Base-by-base conservation (phyloP, 2,888 invertebrate species). In the Sipha maydis region DNA sequence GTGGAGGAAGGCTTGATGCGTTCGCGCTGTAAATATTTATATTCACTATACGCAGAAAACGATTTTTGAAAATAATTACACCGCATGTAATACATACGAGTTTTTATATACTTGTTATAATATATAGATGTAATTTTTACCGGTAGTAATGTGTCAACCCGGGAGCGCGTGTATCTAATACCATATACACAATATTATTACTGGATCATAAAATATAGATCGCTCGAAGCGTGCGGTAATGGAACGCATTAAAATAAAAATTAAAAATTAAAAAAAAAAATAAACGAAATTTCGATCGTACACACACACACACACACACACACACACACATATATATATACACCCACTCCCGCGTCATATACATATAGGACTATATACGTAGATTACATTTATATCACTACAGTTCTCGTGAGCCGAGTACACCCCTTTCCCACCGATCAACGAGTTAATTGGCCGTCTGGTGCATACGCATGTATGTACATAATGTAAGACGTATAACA, bases 131-230 rank as follows among this genome's bases (percentile, higher is more conserved):
- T 25, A 80, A 14, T 67, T 56, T 79, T 56, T 0, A 79, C 56
- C 31, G 34, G 19, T 69, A 9, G 41, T 82, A 41, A 28, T 83
- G 83, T 83, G 83, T 83, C 83, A 83, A 83, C 83, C 73, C 83
- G 83, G 73, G 83, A 73, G 77, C 77, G 38, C 41, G n/a, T 69
- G 77, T n/a, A 14, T n/a, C 41, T 25, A 76, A 38, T 21, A 38
- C 76, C 31, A n/a, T n/a, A 7, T 34, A 14, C 28, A 79, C 25
- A 56, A 78, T 54, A 54, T 78, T 78, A 79, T 61, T 79, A 34
- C 34, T 61, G 54, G 41, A 61, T 79, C 4, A n/a, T 34, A 71
- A 71, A 3, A 34, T 79, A 61, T n/a, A 14, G 56, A 83, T 54
- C 73, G 83, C 83, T 83, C 31, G 71, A 73, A 83, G 83, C 76